Conservation (phyloP, 2,113 vertebrate genomes). For the Ursus arctos region DNA sequence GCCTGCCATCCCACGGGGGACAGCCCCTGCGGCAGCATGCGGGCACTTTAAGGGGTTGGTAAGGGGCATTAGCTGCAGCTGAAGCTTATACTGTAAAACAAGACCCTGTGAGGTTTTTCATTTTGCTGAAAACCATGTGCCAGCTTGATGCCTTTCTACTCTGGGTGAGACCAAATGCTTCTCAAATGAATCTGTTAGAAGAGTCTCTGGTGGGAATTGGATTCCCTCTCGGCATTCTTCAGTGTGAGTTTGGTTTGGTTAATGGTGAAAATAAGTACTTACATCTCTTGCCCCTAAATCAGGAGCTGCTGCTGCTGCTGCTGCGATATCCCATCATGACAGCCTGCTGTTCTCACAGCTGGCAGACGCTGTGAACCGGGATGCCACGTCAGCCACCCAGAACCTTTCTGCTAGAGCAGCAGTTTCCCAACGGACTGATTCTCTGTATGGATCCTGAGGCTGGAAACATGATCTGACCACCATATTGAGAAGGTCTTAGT, state of each 20-base stretch:
- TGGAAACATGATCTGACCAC: constrained; percentile 66
- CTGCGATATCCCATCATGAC: constrained; percentile 39
- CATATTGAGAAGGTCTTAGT: constrained; percentile 68
- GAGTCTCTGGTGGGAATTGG: not conserved
- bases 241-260: constrained; percentile 19
- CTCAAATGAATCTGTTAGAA: constrained; percentile 41
- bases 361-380: constrained; percentile 48
- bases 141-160: not conserved
- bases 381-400: constrained; percentile 84
- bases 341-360: constrained; percentile 68
- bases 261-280: constrained; percentile 69
- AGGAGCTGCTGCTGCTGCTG: constrained; percentile 69
- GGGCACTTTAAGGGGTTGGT: not conserved
- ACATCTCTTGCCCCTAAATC: constrained; percentile 65
- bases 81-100: not conserved
- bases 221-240: constrained; percentile 44
- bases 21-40: not conserved
- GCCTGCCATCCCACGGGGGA: not conserved
- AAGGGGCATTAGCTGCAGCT: constrained; percentile 7
- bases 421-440: constrained; percentile 50
- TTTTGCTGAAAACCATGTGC: constrained; percentile 37
- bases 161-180: constrained; percentile 57
- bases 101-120: not conserved
- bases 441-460: not conserved
- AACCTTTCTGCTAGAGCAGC: not conserved